Percentiles rank a stretch among this genome's conserved stretches.
phyloP scores from a whole-genome alignment of 2,113 vertebrate species.

The Zingel zingel region DNA sequence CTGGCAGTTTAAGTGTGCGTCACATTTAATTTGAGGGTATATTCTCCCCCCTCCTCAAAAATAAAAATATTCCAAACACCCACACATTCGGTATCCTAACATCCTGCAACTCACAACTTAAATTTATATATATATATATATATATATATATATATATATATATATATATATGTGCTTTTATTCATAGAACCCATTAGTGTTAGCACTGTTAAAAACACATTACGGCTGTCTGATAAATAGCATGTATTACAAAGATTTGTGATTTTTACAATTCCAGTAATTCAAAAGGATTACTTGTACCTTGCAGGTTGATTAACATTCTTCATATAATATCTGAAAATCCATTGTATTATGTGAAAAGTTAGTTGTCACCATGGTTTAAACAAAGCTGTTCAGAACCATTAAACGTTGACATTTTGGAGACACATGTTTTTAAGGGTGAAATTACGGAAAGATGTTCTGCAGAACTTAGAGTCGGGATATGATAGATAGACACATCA shows the following conservation, averaged over 20 bases:
- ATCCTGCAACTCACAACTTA: no score
- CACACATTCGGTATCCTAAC: background rate
- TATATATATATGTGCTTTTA: background rate
- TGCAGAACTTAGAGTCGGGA: background rate
- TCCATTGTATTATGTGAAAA: background rate
- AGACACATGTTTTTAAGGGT: background rate
- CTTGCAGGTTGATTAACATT: background rate
- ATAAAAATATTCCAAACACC: background rate
- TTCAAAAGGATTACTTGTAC: background rate
- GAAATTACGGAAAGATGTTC: background rate
- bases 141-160: no score
- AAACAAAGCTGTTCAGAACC: background rate
- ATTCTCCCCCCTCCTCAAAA: background rate
- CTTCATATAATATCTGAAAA: background rate
- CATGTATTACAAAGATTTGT: background rate
- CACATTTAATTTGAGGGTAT: conserved; percentile 23
- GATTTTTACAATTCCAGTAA: background rate
- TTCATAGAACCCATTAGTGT: background rate
- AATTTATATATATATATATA: background rate
- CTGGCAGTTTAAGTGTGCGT: background rate
- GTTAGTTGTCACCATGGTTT: background rate
- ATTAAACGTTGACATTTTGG: background rate
- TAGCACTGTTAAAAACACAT: background rate
- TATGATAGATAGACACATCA: background rate
- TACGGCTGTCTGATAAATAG: background rate